A percentile compares a stretch with the other conserved stretches of the same genome.
Evolutionary conservation across 2,888 invertebrate genomes (phyloP).

Genomic region (Agriopis aurantiaria): DNA sequence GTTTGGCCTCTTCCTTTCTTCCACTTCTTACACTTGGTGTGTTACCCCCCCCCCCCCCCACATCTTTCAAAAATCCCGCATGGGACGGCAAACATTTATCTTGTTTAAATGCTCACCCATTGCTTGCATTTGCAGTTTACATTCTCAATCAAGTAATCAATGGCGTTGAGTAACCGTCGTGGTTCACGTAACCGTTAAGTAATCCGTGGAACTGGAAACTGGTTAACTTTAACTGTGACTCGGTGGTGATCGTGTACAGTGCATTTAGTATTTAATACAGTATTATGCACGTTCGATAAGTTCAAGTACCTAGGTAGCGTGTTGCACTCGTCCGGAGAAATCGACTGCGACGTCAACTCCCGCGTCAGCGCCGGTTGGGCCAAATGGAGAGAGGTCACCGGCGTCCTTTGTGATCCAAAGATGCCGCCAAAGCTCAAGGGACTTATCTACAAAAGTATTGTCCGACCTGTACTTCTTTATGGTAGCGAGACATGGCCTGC

Average conservation of each 20-base stretch:
- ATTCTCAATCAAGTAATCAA: conserved; percentile 37
- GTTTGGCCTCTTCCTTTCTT: too few species aligned
- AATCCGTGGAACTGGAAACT: conserved; percentile 35
- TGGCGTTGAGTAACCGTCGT: conserved; percentile 34
- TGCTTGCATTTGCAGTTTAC: conserved; percentile 29
- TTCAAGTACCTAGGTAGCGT: too few species aligned
- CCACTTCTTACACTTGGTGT: not conserved
- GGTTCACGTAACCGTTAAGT: conserved; percentile 42
- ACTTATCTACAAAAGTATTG: too few species aligned
- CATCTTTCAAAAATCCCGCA: not conserved
- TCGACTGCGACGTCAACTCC: too few species aligned
- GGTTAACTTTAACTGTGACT: conserved; percentile 29
- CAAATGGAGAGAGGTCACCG: too few species aligned
- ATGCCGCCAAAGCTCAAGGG: too few species aligned
- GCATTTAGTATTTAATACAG: not conserved
- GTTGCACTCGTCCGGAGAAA: too few species aligned
- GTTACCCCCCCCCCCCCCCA: not conserved
- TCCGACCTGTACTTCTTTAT: too few species aligned
- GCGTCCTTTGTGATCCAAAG: too few species aligned
- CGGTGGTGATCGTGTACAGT: not conserved
- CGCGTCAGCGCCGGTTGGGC: too few species aligned
- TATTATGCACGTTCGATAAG: too few species aligned
- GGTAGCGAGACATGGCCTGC: too few species aligned
- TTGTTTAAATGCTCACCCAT: not conserved
- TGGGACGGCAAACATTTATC: not conserved